Evolutionary conservation across 2,888 invertebrate genomes (phyloP).

Genomic region (Brenthis daphne): DNA sequence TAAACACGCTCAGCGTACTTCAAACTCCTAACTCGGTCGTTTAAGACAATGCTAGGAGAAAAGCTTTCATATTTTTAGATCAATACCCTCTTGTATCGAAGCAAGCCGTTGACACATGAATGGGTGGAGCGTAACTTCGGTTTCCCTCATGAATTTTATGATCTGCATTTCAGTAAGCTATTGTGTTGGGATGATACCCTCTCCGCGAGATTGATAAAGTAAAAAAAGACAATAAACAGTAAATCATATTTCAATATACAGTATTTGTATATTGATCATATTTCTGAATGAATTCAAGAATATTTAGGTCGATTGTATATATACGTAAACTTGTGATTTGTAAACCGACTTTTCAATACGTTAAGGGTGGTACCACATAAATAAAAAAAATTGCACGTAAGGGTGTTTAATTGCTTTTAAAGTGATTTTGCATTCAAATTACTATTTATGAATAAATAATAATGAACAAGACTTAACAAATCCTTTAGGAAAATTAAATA

Average conservation of each 20-base stretch:
- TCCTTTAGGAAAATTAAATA: no score
- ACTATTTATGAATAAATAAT: no score
- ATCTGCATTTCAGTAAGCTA: constrained; percentile 47
- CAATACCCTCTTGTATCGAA: constrained; percentile 53
- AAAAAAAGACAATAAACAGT: constrained; percentile 5
- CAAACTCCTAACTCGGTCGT: constrained; percentile 48
- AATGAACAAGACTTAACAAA: no score
- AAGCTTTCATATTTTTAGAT: constrained; percentile 64
- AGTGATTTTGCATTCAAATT: no score
- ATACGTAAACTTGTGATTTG: no score
- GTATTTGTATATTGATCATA: not conserved
- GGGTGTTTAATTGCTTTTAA: no score
- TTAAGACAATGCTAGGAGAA: constrained; percentile 69
- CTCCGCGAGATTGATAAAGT: constrained; percentile 19
- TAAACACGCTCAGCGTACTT: constrained; percentile 64
- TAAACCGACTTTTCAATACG: no score
- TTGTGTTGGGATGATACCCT: constrained; percentile 38
- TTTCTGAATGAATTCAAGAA: no score
- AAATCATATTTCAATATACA: not conserved
- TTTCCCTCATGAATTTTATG: constrained; percentile 59
- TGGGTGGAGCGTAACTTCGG: constrained; percentile 54
- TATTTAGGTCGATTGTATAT: no score
- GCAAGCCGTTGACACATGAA: constrained; percentile 68
- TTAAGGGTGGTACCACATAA: no score
- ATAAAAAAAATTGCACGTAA: no score